phyloP scores from a whole-genome alignment of 2,797 vertebrate genomes.

The Sus cebifrons region DNA sequence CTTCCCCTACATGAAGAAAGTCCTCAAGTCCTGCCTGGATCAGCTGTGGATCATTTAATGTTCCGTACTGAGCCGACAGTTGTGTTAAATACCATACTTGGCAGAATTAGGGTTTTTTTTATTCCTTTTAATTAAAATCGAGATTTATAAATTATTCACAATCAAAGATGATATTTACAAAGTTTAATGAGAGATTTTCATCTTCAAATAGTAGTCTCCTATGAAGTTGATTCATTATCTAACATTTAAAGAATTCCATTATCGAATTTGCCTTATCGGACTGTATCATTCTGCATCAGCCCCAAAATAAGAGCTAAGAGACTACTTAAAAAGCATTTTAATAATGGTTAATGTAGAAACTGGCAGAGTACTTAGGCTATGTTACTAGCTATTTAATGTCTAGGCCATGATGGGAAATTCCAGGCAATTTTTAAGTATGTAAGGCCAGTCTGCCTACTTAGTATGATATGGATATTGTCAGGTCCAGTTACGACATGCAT shows the following conservation, averaged over 20 bases:
- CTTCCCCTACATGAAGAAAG: not conserved
- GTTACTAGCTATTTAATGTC: not conserved
- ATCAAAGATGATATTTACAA: conserved; percentile 67
- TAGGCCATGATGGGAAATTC: not conserved
- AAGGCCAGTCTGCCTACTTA: not conserved
- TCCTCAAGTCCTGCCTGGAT: not conserved
- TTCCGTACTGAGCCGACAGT: not conserved
- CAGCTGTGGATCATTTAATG: not conserved
- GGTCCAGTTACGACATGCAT: not conserved
- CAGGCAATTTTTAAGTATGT: not conserved
- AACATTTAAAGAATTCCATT: conserved; percentile 22
- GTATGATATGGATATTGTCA: not conserved
- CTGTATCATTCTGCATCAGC: not conserved
- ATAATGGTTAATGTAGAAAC: not conserved
- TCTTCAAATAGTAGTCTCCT: conserved; percentile 61
- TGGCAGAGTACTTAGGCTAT: not conserved
- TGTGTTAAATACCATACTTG: conserved; percentile 4
- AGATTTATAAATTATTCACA: conserved; percentile 71
- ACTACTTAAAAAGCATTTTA: not conserved
- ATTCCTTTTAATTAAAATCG: conserved; percentile 67
- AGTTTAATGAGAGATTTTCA: conserved; percentile 55
- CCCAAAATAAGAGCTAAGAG: conserved; percentile 52
- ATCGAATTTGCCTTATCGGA: conserved; percentile 60
- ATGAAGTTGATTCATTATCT: conserved; percentile 69
- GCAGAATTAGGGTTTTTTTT: not conserved